A percentile compares a stretch with the other conserved stretches of the same genome.
Evolutionary conservation across 2,113 vertebrate genomes (phyloP).

Genomic region (Channa argus): DNA sequence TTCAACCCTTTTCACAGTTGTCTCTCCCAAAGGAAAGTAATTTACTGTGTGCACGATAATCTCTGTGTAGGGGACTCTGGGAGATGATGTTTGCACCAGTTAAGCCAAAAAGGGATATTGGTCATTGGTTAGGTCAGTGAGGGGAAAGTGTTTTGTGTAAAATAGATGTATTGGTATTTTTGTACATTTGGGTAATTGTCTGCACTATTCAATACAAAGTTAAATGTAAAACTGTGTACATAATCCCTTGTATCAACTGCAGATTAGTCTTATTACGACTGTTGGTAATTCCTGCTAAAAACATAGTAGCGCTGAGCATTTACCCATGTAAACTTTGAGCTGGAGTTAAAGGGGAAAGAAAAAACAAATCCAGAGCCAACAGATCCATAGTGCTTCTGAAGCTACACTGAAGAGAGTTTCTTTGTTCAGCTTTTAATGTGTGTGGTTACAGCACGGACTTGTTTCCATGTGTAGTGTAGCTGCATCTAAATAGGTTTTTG

Average conservation of each 20-base stretch:
- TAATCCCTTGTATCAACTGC: not conserved
- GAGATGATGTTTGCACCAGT: conserved; percentile 7
- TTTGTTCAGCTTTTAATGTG: conserved; percentile 38
- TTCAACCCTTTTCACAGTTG: not conserved
- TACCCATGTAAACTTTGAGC: conserved; percentile 13
- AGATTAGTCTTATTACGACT: conserved; percentile 12
- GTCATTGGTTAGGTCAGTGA: conserved; percentile 8
- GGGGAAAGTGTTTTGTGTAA: conserved; percentile 15
- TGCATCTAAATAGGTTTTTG: conserved; percentile 51
- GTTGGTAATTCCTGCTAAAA: conserved; percentile 31
- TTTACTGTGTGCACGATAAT: conserved; percentile 19
- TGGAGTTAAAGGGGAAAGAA: conserved; percentile 28
- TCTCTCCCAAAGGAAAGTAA: conserved; percentile 18
- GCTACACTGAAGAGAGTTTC: conserved; percentile 64
- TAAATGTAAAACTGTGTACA: too few species aligned
- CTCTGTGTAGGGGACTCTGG: not conserved
- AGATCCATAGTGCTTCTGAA: too few species aligned
- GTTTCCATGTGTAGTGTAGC: conserved; percentile 48
- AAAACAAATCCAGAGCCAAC: not conserved
- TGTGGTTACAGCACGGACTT: conserved; percentile 17
- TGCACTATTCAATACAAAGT: conserved; percentile 52
- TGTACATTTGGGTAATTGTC: conserved; percentile 52
- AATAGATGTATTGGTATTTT: conserved; percentile 62
- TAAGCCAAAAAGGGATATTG: conserved; percentile 46
- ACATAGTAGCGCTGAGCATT: conserved; percentile 29